Conservation (phyloP, 2,797 vertebrate species). For the Poeciliopsis presidionis region DNA sequence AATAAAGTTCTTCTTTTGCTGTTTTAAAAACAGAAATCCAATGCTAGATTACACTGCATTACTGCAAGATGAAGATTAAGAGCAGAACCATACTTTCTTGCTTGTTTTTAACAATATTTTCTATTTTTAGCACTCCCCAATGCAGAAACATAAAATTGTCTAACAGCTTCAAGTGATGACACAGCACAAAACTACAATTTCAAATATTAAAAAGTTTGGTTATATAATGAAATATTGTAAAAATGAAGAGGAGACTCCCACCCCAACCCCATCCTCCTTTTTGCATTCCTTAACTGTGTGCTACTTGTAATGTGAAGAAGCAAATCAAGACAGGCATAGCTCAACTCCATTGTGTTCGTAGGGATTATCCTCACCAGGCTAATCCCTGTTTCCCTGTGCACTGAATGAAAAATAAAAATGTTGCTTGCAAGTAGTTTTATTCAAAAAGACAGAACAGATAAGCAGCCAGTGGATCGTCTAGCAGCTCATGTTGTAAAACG, state of each 20-base stretch:
- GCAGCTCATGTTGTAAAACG: constrained; percentile 61
- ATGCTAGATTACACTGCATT: background rate
- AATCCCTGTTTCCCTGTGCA: constrained; percentile 55
- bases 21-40: background rate
- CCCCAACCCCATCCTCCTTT: background rate
- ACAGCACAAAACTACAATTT: background rate
- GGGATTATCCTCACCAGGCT: constrained; percentile 57
- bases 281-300: constrained; percentile 3
- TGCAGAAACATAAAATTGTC: background rate
- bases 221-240: background rate
- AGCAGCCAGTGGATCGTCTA: constrained; percentile 50
- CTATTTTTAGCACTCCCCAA: background rate
- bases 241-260: background rate
- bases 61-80: background rate
- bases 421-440: constrained; percentile 54
- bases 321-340: constrained; percentile 24
- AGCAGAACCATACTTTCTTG: background rate
- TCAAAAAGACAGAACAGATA: constrained; percentile 55
- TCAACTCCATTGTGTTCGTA: constrained; percentile 36
- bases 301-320: constrained; percentile 13
- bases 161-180: background rate
- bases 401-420: constrained; percentile 51
- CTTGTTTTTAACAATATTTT: background rate
- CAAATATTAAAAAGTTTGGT: background rate
- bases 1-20: background rate